A percentile compares a stretch with the other conserved stretches of the same genome.
Evolutionary conservation across 2,888 invertebrate genomes (phyloP).

Genomic region (Lydus trimaculatus): DNA sequence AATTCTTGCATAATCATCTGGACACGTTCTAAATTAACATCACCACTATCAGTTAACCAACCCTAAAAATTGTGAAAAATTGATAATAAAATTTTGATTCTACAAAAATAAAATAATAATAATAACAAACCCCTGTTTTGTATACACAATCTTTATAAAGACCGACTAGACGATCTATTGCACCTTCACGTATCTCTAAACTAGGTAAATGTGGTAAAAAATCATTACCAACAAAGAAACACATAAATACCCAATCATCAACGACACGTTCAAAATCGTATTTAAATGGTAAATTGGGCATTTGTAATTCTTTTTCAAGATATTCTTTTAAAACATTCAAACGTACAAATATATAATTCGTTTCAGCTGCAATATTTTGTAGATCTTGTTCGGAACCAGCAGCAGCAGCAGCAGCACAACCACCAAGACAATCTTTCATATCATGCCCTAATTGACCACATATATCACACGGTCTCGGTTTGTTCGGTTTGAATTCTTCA

Average conservation of each 20-base stretch:
- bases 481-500: slow-evolving; percentile 98
- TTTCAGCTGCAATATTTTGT: slow-evolving; percentile 74
- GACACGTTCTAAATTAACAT: slow-evolving; percentile 91
- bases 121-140: slow-evolving; percentile 78
- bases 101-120: slow-evolving; percentile 7
- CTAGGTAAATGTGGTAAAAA: slow-evolving; percentile 98
- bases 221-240: slow-evolving; percentile 99
- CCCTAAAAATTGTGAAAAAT: slow-evolving; percentile 66
- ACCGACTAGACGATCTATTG: slow-evolving; percentile 91
- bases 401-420: slow-evolving; percentile 65
- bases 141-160: slow-evolving; percentile 95
- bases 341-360: slow-evolving; percentile 92
- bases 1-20: slow-evolving; percentile 95
- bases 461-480: slow-evolving; percentile 94
- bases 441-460: slow-evolving; percentile 93
- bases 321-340: slow-evolving; percentile 93
- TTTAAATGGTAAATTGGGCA: slow-evolving; percentile 92
- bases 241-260: slow-evolving; percentile 99
- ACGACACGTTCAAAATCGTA: slow-evolving; percentile 95
- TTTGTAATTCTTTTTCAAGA: slow-evolving; percentile 84
- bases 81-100: background rate
- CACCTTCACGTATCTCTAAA: slow-evolving; percentile 95
- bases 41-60: slow-evolving; percentile 93
- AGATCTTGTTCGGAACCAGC: slow-evolving; percentile 67
- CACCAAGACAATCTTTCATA: slow-evolving; percentile 90